These are phyloP conservation scores for Poliocrania exsul DNA, from an alignment of 2,797 vertebrate genomes.

Conservation along the genomic window DNA sequence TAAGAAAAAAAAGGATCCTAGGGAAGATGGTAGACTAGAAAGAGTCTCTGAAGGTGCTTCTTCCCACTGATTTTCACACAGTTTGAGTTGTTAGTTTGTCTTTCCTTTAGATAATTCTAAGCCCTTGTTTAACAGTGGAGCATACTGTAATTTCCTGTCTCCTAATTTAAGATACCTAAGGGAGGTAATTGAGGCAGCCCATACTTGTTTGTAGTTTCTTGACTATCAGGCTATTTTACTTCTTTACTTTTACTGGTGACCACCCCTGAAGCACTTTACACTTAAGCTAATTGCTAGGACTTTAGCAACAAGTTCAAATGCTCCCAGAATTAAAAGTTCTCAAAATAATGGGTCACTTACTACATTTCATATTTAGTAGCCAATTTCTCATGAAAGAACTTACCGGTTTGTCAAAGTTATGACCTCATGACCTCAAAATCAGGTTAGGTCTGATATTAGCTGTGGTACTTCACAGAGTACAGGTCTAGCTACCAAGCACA, in stretches of 20 bases:
- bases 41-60: neutral
- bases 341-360: neutral
- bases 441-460: neutral
- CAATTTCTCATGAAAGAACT: neutral
- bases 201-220: constrained; percentile 12
- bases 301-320: neutral
- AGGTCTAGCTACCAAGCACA: neutral
- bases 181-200: constrained; percentile 5
- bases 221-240: neutral
- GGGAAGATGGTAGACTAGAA: constrained; percentile 65
- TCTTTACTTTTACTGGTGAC: neutral
- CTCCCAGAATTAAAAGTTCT: neutral
- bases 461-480: neutral
- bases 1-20: constrained; percentile 20
- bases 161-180: neutral
- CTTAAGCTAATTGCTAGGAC: neutral
- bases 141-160: neutral
- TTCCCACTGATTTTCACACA: neutral
- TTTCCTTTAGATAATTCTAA: constrained; percentile 10
- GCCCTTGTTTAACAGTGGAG: neutral
- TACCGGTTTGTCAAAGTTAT: neutral
- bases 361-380: neutral
- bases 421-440: neutral
- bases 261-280: neutral
- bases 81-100: constrained; percentile 16